A percentile compares a stretch with the other conserved stretches of the same genome.
phyloP scores from a whole-genome alignment of 2,797 vertebrate species.

The Semaprochilodus insignis region DNA sequence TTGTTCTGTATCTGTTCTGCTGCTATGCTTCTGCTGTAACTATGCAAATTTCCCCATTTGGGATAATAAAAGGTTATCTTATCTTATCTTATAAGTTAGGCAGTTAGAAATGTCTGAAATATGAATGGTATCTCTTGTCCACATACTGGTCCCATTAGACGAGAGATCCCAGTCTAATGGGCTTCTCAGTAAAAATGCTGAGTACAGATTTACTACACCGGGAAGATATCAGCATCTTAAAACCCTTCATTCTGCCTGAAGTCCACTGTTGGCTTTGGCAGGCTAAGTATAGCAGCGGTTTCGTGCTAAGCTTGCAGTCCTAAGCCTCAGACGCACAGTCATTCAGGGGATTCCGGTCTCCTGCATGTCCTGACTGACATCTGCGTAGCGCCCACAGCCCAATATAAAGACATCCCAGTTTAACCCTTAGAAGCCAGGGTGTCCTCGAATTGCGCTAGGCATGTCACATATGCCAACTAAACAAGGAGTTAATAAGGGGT shows the following conservation, averaged over 20 bases:
- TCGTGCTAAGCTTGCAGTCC: constrained; percentile 68
- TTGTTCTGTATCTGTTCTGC: too few relatives aligned
- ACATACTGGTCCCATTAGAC: too few relatives aligned
- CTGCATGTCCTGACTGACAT: neutral
- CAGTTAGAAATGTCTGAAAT: too few relatives aligned
- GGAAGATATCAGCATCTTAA: constrained; percentile 65
- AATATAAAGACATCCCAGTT: neutral
- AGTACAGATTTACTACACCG: constrained; percentile 54
- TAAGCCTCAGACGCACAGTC: constrained; percentile 59
- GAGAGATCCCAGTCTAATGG: too few relatives aligned
- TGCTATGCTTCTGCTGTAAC: too few relatives aligned
- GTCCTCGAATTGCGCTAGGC: too few relatives aligned
- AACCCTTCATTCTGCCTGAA: constrained; percentile 68
- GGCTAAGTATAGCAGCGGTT: constrained; percentile 68
- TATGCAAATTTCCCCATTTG: too few relatives aligned
- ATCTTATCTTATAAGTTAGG: too few relatives aligned
- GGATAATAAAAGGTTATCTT: too few relatives aligned
- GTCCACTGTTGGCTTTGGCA: constrained; percentile 58
- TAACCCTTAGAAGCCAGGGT: neutral
- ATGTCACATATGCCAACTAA: too few relatives aligned
- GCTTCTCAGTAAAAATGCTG: constrained; percentile 33
- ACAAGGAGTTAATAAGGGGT: too few relatives aligned
- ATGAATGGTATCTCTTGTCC: too few relatives aligned
- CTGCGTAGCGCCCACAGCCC: neutral
- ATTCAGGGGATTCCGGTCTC: neutral